Evolutionary conservation across 2,888 invertebrate genomes (phyloP), one percentile per base, ranked within the genome.

Genomic region (Harmothoe impar): DNA sequence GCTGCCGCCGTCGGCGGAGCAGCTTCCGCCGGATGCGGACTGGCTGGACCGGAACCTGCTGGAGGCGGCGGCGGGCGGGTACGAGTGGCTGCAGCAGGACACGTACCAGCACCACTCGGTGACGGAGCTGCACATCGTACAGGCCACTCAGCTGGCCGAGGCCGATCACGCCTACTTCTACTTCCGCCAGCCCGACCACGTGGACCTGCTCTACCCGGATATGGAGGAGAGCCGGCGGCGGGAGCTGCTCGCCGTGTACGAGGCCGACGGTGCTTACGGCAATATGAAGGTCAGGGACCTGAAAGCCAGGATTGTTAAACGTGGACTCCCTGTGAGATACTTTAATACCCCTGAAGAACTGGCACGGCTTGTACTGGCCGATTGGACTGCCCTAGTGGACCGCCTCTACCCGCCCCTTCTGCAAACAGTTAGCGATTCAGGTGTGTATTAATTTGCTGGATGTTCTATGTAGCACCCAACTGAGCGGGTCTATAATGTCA

Each of bases 251-350:
- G 90, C 68, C 17, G 51, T 91, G 3, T 93, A 93, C 90, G 91
- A 93, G 62, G 92, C 94, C 7, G 94, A 94, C 54, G 93, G 92
- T 77, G 94, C 94, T 31, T 93, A 94, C 91, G 94, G 93, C 0
- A 93, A 93, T 33, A 81, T 93, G 23, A 95, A 94, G 51, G 62
- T 62, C n/a, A 90, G 93, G 25, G 94, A 94, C 78, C 91, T 95
- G n/a, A 95, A 95, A 89, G 94, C 94, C 91, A 92, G 94, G 81
- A 94, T 96, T 31, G 94, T 95, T 10, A 95, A 95, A 91, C 94
- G 94, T 84, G 95, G 95, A 5, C 91, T 95, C 17, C 93, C 94
- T 0, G 94, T 95, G 56, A 94, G 94, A 81, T 95, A 95, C 92
- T 96, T 94, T 92, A 91, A 93, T 68, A 94, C 94, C 0, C 92